Base-by-base conservation (phyloP, 2,113 vertebrate genomes). In the Synchiropus splendidus region DNA sequence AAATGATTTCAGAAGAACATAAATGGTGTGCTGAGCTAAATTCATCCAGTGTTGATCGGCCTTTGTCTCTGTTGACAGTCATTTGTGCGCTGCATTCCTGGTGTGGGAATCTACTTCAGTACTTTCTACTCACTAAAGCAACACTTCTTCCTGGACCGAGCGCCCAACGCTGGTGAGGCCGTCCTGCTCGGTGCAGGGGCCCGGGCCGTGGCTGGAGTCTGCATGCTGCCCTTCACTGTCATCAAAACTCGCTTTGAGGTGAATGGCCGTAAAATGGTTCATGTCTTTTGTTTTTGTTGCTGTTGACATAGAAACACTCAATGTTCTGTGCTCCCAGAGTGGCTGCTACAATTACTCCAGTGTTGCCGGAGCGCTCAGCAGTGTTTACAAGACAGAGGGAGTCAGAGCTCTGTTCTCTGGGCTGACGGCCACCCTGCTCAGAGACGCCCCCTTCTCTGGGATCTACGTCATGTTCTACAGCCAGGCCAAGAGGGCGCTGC, bases 391-490 rank as follows among this genome's bases (percentile, higher is more conserved):
- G 72, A 88, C 74, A 0, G 95, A 98, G 74, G 94, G 94, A 1
- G 40, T 75, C 55, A 79, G 83, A 9, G 89, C 91, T 46, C 86
- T 98, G 65, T 98, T 94, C 80, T 91, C 91, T 0, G 95, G 95
- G 13, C 81, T 98, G 48, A 89, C 91, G 0, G 94, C 93, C 2
- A 98, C 95, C 0, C 83, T 98, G 45, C 88, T 98, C 12, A 80
- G 95, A 9, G 95, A 98, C 0, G 92, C 92, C 0, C 95, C 95
- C 1, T 98, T 98, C 64, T 98, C 95, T 0, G 95, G 95, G 42
- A 92, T 98, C 73, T 98, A 98, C 51, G 83, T 98, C 70, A 97
- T 98, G 94, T 94, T 97, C 75, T 98, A 98, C 75, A 92, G 85
- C 10, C 91, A 97, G 79, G 81, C 90, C 70, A 96, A 91, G 83